These are phyloP conservation scores for Harpegnathos saltator DNA, from an alignment of 1,140 invertebrate species.

Conservation along the genomic window DNA sequence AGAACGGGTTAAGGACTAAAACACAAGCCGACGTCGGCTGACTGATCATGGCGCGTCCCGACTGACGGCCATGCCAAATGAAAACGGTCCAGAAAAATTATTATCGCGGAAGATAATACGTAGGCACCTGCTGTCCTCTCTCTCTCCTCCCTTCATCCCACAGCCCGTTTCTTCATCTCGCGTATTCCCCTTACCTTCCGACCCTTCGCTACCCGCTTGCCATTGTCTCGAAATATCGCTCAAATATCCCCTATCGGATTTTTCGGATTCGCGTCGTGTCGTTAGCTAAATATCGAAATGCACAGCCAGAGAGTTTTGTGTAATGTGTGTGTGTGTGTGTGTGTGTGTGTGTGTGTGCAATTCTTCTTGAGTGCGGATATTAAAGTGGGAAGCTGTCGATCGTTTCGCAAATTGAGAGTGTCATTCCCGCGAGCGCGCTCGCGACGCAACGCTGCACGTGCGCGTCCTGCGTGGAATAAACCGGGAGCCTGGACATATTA, in stretches of 20 bases:
- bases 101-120: slow-evolving; percentile 67
- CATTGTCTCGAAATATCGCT: not conserved
- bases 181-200: not conserved
- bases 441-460: no score
- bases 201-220: not conserved
- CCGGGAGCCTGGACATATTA: no score
- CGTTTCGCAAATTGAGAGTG: no score
- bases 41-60: slow-evolving; percentile 74
- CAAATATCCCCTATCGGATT: slow-evolving; percentile 19
- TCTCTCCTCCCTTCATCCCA: not conserved
- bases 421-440: no score
- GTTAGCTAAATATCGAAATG: slow-evolving; percentile 2
- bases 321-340: no score
- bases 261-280: not conserved
- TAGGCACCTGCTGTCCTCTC: slow-evolving; percentile 45
- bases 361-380: no score
- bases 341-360: no score
- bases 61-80: slow-evolving; percentile 77
- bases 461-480: no score
- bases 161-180: slow-evolving; percentile 2
- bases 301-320: no score
- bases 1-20: slow-evolving; percentile 78
- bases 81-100: slow-evolving; percentile 77
- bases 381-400: no score
- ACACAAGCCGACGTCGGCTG: slow-evolving; percentile 76